phyloP scores from a whole-genome alignment of 1,140 invertebrate genomes.

The Teleopsis dalmanni region DNA sequence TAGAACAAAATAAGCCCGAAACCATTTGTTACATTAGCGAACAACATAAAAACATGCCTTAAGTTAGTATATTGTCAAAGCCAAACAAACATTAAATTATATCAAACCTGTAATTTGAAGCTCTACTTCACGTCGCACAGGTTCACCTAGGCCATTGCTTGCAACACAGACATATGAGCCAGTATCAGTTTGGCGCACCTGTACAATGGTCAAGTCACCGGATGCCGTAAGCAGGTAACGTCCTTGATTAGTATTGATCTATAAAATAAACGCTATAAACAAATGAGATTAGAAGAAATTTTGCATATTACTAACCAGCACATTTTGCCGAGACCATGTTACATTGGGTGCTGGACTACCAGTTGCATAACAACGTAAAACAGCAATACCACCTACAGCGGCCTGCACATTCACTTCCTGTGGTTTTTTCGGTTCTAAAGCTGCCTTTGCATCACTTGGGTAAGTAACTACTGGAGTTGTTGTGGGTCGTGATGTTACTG shows the following conservation, averaged over 20 bases:
- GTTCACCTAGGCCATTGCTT: conserved; percentile 65
- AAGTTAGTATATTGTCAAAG: not conserved
- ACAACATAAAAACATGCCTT: not conserved
- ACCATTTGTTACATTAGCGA: conserved; percentile 3
- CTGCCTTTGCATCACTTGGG: conserved; percentile 42
- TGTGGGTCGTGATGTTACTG: conserved; percentile 22
- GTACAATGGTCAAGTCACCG: conserved; percentile 72
- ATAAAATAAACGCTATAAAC: conserved; percentile 1
- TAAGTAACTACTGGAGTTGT: conserved; percentile 39
- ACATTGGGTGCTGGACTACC: conserved; percentile 69
- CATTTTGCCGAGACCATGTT: conserved; percentile 63
- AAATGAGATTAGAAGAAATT: too few relatives aligned
- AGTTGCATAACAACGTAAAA: conserved; percentile 62
- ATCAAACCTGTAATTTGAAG: conserved; percentile 62
- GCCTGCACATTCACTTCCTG: conserved; percentile 55
- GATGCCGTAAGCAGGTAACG: conserved; percentile 61
- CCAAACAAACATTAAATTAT: not conserved
- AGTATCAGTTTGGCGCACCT: conserved; percentile 68
- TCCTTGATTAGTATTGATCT: conserved; percentile 60
- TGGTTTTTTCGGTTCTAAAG: conserved; percentile 42
- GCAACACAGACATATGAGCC: conserved; percentile 80
- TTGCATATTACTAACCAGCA: conserved; percentile 60
- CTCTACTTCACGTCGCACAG: conserved; percentile 59
- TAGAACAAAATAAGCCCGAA: conserved; percentile 4
- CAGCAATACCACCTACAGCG: conserved; percentile 63